Evolutionary conservation across 2,113 vertebrate species (phyloP).

Genomic region (Bos javanicus): DNA sequence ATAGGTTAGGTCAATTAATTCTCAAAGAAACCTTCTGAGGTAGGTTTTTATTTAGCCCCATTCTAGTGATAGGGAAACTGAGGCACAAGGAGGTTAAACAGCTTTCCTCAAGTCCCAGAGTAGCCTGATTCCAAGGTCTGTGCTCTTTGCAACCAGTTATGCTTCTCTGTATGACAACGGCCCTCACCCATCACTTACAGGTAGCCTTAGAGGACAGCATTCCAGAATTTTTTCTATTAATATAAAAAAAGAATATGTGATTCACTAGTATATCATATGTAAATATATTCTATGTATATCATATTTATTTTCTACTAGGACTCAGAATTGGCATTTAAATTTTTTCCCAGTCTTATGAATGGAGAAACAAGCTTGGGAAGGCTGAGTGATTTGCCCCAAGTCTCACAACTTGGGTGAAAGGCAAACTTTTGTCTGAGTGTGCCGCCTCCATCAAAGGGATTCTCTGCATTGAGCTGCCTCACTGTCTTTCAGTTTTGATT

Average conservation of each 20-base stretch:
- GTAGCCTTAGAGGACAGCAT: neutral
- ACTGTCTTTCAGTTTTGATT: neutral
- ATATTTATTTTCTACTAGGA: neutral
- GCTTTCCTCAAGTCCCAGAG: no score
- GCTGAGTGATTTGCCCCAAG: neutral
- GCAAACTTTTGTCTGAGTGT: neutral
- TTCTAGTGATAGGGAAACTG: neutral
- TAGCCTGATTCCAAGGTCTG: neutral
- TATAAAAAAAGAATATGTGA: neutral
- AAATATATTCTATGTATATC: neutral
- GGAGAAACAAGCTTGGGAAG: neutral
- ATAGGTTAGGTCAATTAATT: neutral
- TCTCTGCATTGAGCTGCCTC: neutral
- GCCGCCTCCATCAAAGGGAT: neutral
- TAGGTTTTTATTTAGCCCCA: neutral
- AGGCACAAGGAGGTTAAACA: neutral
- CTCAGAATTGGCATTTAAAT: neutral
- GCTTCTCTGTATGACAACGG: neutral
- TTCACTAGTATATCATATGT: neutral
- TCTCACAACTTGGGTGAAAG: neutral
- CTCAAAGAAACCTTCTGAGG: neutral
- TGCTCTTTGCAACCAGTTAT: neutral
- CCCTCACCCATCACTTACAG: rapidly evolving
- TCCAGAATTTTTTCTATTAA: neutral
- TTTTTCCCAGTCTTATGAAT: neutral